Evolutionary conservation across 1,140 invertebrate species (phyloP).

Genomic region (Drosophila sp.): DNA sequence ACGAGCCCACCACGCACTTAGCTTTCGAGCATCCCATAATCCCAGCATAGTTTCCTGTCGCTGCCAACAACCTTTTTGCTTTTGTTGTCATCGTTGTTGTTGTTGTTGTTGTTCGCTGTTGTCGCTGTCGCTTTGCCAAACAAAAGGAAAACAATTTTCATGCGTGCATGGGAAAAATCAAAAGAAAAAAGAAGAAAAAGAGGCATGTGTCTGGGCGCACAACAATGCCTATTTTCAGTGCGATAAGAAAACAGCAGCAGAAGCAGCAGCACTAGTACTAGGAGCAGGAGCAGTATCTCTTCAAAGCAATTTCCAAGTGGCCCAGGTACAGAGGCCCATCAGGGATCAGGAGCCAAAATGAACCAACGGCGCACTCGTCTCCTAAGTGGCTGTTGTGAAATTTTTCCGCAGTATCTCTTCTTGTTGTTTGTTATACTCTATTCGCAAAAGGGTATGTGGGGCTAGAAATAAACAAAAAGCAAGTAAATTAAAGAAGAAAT

Average conservation of each 20-base stretch:
- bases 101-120: constrained; percentile 22
- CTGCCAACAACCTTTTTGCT: constrained; percentile 66
- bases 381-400: constrained; percentile 62
- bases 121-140: constrained; percentile 36
- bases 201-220: constrained; percentile 19
- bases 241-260: constrained; percentile 75
- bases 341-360: constrained; percentile 16
- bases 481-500: background rate
- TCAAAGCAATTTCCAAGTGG: constrained; percentile 72
- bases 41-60: constrained; percentile 67
- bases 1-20: constrained; percentile 21
- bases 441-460: background rate
- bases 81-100: constrained; percentile 44
- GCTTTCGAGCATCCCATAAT: constrained; percentile 60
- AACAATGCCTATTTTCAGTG: constrained; percentile 71
- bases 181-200: constrained; percentile 45
- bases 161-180: constrained; percentile 75
- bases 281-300: constrained; percentile 18
- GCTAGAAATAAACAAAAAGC: background rate
- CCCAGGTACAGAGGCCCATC: constrained; percentile 30
- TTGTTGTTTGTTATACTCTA: constrained; percentile 31
- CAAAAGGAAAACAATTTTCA: constrained; percentile 79
- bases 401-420: constrained; percentile 25
- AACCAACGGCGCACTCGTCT: constrained; percentile 54
- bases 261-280: constrained; percentile 33